A percentile compares a stretch with the other conserved stretches of the same genome.
Conservation (phyloP, 2,113 vertebrate genomes). For the Mesocricetus auratus region DNA sequence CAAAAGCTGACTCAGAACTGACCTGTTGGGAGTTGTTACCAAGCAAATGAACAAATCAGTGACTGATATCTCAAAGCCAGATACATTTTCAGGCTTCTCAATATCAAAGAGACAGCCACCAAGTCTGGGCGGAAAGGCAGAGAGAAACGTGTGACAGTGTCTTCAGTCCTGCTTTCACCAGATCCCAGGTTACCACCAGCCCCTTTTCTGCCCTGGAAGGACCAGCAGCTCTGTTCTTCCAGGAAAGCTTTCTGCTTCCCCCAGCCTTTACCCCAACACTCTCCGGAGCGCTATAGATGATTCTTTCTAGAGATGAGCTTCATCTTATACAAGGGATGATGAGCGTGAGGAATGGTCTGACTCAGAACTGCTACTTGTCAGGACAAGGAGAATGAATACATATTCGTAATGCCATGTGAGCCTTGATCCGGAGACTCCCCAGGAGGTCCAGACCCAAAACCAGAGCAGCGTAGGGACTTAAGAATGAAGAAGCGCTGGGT, state of each 20-base stretch:
- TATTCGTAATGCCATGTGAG: slow-evolving; percentile 4
- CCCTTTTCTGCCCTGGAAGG: background rate
- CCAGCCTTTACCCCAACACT: background rate
- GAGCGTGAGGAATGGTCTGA: background rate
- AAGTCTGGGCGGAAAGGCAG: background rate
- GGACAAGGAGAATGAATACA: background rate
- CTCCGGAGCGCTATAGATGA: background rate
- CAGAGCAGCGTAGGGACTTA: background rate
- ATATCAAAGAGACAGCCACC: background rate
- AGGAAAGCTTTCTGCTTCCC: background rate
- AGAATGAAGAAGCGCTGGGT: background rate
- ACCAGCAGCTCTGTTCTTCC: background rate
- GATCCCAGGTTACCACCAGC: background rate
- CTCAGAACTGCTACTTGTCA: background rate
- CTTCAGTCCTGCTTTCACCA: background rate
- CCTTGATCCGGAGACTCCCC: background rate
- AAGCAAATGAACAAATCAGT: slow-evolving; percentile 6
- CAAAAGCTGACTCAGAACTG: background rate
- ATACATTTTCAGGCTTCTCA: slow-evolving; percentile 40
- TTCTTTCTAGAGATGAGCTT: background rate
- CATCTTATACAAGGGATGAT: background rate
- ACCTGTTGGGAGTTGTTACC: background rate
- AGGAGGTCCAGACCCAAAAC: background rate
- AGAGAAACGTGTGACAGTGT: background rate
- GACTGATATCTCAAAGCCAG: background rate